Evolutionary conservation across 2,888 invertebrate genomes (phyloP).

Genomic region (Beris morrisii): DNA sequence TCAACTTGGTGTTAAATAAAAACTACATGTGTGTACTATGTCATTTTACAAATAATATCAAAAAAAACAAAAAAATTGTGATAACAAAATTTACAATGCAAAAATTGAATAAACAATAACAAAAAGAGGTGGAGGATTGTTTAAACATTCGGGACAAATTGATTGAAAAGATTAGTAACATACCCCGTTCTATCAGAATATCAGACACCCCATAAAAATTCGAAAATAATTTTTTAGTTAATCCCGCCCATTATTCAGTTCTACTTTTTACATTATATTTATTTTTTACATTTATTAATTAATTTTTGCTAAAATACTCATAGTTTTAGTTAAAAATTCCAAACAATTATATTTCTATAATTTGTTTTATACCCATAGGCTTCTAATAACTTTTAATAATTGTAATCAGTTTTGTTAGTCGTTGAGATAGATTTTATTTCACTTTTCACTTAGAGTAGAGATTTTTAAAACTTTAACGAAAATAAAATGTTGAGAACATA

Average conservation of each 20-base stretch:
- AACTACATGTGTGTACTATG: neutral
- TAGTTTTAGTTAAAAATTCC: too few relatives aligned
- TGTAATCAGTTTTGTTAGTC: too few relatives aligned
- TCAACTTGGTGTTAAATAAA: conserved; percentile 48
- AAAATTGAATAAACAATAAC: neutral
- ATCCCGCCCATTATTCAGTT: conserved; percentile 14
- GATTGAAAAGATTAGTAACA: conserved; percentile 6
- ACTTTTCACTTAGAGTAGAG: too few relatives aligned
- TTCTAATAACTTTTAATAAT: too few relatives aligned
- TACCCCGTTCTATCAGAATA: conserved; percentile 27
- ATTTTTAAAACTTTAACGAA: too few relatives aligned
- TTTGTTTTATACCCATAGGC: too few relatives aligned
- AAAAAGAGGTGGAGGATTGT: too few relatives aligned
- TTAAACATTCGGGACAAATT: neutral
- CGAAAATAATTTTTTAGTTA: neutral
- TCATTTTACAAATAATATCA: neutral
- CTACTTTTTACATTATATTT: conserved; percentile 4
- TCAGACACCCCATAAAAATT: conserved; percentile 12
- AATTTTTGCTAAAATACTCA: too few relatives aligned
- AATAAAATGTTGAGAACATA: too few relatives aligned
- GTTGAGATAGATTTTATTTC: too few relatives aligned
- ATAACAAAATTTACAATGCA: neutral
- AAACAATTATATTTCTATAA: too few relatives aligned
- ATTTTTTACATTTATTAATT: neutral
- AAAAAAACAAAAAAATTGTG: neutral